A percentile compares a stretch with the other conserved stretches of the same genome.
These are phyloP conservation scores for Cyrtonyx montezumae DNA, from an alignment of 2,113 vertebrate genomes.

Conservation along the genomic window DNA sequence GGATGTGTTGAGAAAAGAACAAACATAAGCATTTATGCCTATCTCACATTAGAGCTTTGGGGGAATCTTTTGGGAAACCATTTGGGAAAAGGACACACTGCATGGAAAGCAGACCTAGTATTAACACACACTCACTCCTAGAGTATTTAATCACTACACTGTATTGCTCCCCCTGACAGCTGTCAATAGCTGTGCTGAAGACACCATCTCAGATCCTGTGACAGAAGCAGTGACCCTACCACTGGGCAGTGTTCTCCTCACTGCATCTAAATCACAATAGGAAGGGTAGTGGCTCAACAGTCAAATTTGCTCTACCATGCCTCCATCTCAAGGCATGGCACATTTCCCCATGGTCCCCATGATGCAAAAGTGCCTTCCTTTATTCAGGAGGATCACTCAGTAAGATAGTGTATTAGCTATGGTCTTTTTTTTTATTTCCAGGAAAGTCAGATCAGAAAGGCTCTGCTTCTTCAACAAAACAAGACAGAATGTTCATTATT, in stretches of 20 bases:
- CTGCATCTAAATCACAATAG: neutral
- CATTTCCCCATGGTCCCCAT: neutral
- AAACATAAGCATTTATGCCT: neutral
- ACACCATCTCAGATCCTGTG: too few species aligned
- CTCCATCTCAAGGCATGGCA: neutral
- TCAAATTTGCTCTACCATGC: neutral
- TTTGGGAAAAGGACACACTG: neutral
- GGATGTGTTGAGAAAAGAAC: too few species aligned
- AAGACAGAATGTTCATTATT: neutral
- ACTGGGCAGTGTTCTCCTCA: neutral
- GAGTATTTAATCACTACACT: neutral
- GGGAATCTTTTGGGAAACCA: neutral
- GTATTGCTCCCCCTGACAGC: accelerated
- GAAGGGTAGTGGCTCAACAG: neutral
- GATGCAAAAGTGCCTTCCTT: neutral
- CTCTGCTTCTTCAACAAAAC: neutral
- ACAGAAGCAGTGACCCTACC: neutral
- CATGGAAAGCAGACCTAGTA: neutral
- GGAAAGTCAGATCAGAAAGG: neutral
- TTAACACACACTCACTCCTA: neutral
- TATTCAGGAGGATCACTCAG: neutral
- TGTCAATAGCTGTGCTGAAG: neutral
- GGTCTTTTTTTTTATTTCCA: neutral
- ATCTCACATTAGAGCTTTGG: neutral
- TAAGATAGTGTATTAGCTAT: neutral